These are phyloP conservation scores for Euleptes europaea DNA, from an alignment of 2,113 vertebrate genomes.

Conservation along the genomic window DNA sequence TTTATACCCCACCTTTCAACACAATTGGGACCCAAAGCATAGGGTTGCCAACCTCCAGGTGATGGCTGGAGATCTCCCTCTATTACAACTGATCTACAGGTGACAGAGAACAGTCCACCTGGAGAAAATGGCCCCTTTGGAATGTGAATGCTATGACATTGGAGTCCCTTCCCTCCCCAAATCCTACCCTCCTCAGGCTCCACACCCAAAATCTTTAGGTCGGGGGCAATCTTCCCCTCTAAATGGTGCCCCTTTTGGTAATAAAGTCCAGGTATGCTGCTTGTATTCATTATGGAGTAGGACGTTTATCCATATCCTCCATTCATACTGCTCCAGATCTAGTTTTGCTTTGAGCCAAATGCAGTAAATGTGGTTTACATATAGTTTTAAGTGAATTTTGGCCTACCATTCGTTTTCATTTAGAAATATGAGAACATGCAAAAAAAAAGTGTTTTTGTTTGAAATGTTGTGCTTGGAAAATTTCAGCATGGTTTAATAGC, in stretches of 20 bases:
- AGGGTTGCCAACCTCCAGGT: no score
- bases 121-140: no score
- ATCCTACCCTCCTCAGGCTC: no score
- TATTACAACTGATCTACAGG: no score
- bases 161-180: no score
- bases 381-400: constrained; percentile 6
- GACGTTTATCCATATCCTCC: background rate
- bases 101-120: no score
- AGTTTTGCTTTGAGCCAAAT: background rate
- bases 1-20: no score
- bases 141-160: background rate
- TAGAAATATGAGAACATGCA: constrained; percentile 25
- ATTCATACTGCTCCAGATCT: background rate
- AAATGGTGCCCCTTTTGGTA: background rate
- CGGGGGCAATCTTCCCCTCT: background rate
- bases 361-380: background rate
- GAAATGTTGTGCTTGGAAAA: constrained; percentile 44
- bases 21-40: no score
- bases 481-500: background rate
- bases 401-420: constrained; percentile 12
- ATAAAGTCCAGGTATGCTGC: background rate
- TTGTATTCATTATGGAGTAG: background rate
- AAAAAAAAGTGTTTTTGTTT: constrained; percentile 19
- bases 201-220: background rate
- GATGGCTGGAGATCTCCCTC: no score